These are phyloP conservation scores for Lagenorhynchus albirostris DNA, from an alignment of 2,113 vertebrate genomes.

Conservation along the genomic window DNA sequence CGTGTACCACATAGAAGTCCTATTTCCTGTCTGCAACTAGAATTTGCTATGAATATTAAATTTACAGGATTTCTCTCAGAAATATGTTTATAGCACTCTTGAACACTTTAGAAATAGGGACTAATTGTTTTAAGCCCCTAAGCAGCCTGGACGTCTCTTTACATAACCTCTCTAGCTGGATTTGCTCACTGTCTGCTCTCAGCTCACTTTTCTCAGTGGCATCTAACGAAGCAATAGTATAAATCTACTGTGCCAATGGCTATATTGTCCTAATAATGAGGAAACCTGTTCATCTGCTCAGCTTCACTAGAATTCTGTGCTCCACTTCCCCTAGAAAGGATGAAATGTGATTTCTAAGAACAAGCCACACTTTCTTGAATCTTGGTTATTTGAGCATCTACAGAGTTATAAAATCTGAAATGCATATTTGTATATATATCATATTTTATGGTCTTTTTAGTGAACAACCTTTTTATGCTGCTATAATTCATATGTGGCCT, in stretches of 20 bases:
- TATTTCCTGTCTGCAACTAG: neutral
- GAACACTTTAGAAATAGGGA: neutral
- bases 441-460: neutral
- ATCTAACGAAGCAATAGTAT: slow-evolving; percentile 1
- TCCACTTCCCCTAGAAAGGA: neutral
- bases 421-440: neutral
- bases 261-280: slow-evolving; percentile 29
- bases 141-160: neutral
- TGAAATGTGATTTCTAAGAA: slow-evolving; percentile 45
- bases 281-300: slow-evolving; percentile 3
- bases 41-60: neutral
- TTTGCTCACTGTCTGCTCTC: slow-evolving; percentile 15
- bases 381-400: neutral
- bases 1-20: neutral
- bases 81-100: neutral
- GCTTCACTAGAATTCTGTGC: neutral
- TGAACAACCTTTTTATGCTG: neutral
- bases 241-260: slow-evolving; percentile 49
- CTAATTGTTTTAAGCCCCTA: neutral
- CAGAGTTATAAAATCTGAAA: slow-evolving; percentile 5
- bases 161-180: neutral
- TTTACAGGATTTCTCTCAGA: neutral
- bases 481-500: neutral
- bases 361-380: slow-evolving; percentile 2
- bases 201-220: slow-evolving; percentile 36